Conservation (phyloP, 1,140 invertebrate genomes). For the Brachionus manjavacas region DNA sequence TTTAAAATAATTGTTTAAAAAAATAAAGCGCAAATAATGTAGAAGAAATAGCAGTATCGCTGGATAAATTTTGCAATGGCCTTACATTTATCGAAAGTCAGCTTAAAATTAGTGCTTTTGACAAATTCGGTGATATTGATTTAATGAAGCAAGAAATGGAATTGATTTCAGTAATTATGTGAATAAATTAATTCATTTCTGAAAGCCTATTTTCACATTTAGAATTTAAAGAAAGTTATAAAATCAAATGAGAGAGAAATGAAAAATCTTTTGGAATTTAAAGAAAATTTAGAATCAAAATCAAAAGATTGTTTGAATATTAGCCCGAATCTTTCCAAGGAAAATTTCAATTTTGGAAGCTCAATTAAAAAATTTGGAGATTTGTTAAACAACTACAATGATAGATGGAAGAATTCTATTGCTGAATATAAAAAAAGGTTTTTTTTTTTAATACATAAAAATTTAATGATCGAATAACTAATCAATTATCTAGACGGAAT, state of each 20-base stretch:
- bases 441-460: not conserved
- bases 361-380: not conserved
- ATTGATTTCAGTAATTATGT: not conserved
- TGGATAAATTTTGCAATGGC: not conserved
- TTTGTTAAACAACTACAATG: not conserved
- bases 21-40: not conserved
- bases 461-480: not conserved
- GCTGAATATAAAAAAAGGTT: not conserved
- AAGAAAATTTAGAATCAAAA: not conserved
- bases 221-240: not conserved
- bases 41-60: not conserved
- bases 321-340: not conserved
- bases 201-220: not conserved
- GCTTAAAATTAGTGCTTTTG: not conserved
- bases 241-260: not conserved
- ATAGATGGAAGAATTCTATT: not conserved
- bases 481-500: not conserved
- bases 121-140: not conserved
- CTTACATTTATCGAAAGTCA: not conserved
- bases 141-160: not conserved
- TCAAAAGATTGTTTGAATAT: not conserved
- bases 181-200: not conserved
- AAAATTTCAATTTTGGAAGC: not conserved
- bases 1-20: not conserved
- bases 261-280: not conserved